Evolutionary conservation across 2,797 vertebrate species (phyloP).

Genomic region (Ceryle rudis): DNA sequence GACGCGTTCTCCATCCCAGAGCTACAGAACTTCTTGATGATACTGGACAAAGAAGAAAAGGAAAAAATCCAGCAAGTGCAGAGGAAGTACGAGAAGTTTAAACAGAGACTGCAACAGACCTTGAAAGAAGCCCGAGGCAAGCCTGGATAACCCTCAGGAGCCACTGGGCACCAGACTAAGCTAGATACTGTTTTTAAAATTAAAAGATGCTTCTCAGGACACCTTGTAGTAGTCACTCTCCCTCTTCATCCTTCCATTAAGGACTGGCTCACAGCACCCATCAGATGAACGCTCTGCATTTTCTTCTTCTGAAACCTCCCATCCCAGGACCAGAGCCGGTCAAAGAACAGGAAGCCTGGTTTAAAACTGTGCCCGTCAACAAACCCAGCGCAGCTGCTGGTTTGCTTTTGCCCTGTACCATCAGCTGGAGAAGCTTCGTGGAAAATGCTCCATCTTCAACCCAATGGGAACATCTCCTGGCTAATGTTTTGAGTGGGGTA

Average conservation of each 20-base stretch:
- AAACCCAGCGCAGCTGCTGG: slow-evolving; percentile 35
- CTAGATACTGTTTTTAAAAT: slow-evolving; percentile 64
- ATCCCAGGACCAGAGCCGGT: neutral
- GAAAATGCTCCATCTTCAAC: neutral
- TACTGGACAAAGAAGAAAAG: slow-evolving; percentile 91
- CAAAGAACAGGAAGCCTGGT: neutral
- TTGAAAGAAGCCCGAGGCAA: slow-evolving; percentile 86
- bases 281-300: neutral
- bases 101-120: slow-evolving; percentile 86
- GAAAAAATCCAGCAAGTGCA: slow-evolving; percentile 90
- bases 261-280: neutral
- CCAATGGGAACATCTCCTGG: neutral
- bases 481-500: neutral
- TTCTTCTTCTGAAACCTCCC: neutral
- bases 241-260: slow-evolving; percentile 4
- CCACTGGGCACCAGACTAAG: slow-evolving; percentile 11
- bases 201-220: slow-evolving; percentile 79
- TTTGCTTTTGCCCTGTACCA: neutral
- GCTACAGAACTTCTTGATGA: slow-evolving; percentile 95
- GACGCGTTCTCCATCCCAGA: slow-evolving; percentile 95
- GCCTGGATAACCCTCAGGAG: slow-evolving; percentile 79
- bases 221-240: slow-evolving; percentile 6
- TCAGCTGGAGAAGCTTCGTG: neutral
- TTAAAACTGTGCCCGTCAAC: neutral
- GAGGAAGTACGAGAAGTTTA: slow-evolving; percentile 87